Conservation (phyloP, 2,113 vertebrate genomes). For the Sylvietta virens region DNA sequence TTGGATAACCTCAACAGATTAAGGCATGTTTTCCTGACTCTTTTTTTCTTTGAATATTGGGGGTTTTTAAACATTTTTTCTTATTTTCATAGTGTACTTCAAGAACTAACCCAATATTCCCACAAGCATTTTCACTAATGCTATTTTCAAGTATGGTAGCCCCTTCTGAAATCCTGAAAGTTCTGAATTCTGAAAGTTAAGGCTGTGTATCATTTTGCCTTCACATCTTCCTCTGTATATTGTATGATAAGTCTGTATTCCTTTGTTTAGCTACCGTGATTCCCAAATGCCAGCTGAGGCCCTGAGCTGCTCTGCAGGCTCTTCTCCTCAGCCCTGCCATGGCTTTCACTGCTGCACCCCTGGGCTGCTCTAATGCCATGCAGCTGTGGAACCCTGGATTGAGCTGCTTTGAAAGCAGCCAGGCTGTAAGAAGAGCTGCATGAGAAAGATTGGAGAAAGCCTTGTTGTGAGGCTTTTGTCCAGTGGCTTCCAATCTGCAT, state of each 20-base stretch:
- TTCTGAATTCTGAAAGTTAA: too few relatives aligned
- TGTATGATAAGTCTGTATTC: background rate
- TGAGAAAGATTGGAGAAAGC: background rate
- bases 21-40: background rate
- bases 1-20: conserved; percentile 22
- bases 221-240: background rate
- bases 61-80: background rate
- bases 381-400: background rate
- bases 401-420: background rate
- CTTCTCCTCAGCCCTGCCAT: rapidly evolving
- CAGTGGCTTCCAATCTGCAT: background rate
- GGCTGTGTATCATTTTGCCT: background rate
- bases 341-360: background rate
- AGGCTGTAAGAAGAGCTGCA: background rate
- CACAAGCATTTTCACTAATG: background rate
- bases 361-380: background rate
- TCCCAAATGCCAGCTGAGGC: background rate
- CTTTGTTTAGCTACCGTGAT: background rate
- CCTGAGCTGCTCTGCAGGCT: background rate
- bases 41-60: background rate
- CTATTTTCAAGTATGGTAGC: background rate
- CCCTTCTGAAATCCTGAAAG: background rate
- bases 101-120: background rate
- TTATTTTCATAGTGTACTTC: background rate
- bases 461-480: background rate